Conservation (phyloP, 2,888 invertebrate genomes). For the Megaustenia siamemsis region DNA sequence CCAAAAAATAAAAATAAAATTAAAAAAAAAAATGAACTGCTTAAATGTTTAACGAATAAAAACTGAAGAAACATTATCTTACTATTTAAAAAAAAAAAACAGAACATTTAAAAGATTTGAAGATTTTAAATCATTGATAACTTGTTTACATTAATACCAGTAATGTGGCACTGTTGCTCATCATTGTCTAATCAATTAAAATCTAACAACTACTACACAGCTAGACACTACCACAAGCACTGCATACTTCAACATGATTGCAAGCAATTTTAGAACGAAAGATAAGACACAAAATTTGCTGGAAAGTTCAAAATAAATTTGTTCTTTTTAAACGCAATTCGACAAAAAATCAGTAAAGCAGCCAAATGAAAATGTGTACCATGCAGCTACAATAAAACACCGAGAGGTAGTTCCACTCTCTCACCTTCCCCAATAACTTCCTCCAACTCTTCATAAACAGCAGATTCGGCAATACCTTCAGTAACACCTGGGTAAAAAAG, state of each 20-base stretch:
- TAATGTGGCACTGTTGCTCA: no score
- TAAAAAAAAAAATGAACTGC: no score
- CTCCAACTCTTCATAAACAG: slow-evolving; percentile 28
- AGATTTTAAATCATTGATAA: no score
- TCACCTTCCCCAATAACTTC: slow-evolving; percentile 28
- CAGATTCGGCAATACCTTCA: slow-evolving; percentile 19
- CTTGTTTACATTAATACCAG: no score
- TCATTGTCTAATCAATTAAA: not conserved
- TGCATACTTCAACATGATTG: not conserved
- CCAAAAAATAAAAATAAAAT: no score
- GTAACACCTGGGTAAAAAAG: slow-evolving; percentile 2
- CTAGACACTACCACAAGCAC: not conserved
- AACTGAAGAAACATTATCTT: no score
- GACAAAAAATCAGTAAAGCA: not conserved
- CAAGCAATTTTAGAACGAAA: not conserved
- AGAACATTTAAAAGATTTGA: no score
- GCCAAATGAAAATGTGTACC: not conserved
- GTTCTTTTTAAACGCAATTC: no score
- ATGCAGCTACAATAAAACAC: not conserved
- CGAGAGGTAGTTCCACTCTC: not conserved
- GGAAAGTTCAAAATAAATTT: no score
- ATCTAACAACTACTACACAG: not conserved
- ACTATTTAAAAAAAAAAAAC: no score
- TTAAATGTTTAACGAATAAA: no score
- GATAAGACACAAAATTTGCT: no score